Percentiles rank a stretch among this genome's conserved stretches.
Conservation (phyloP, 2,888 invertebrate species). For the Agonopterix arenella region DNA sequence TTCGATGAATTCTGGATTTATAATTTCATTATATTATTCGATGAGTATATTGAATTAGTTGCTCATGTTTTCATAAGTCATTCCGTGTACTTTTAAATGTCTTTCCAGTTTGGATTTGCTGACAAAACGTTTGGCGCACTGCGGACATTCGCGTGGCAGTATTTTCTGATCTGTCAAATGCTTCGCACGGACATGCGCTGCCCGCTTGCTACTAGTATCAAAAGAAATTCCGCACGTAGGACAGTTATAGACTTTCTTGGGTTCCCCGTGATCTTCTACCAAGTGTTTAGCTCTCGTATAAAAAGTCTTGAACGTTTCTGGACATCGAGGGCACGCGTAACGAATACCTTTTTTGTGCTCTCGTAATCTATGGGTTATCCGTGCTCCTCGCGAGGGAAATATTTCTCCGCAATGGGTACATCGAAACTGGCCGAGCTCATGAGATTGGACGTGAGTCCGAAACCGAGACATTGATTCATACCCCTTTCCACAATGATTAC, state of each 20-base stretch:
- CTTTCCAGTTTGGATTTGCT: conserved; percentile 41
- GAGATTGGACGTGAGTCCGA: conserved; percentile 54
- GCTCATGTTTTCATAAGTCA: neutral
- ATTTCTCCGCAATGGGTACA: conserved; percentile 52
- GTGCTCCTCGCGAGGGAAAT: conserved; percentile 44
- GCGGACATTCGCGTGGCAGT: conserved; percentile 34
- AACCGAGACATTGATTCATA: conserved; percentile 59
- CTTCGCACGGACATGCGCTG: conserved; percentile 35
- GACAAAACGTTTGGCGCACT: conserved; percentile 38
- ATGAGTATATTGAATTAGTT: neutral
- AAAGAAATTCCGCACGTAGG: conserved; percentile 43
- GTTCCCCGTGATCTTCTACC: conserved; percentile 45
- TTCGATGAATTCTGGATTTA: neutral
- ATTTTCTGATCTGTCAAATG: conserved; percentile 30
- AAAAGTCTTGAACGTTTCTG: conserved; percentile 54
- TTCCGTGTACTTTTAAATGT: conserved; percentile 38
- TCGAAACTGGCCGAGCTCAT: conserved; percentile 53
- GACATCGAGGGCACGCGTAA: conserved; percentile 58
- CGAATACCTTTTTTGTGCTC: conserved; percentile 52
- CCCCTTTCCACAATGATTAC: conserved; percentile 60
- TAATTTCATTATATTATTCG: too few relatives aligned
- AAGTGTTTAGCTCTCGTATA: conserved; percentile 54
- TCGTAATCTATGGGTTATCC: conserved; percentile 46
- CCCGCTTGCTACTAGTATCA: conserved; percentile 48
- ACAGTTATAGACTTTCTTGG: conserved; percentile 40